Percentiles rank a stretch among this genome's conserved stretches.
phyloP scores from a whole-genome alignment of 2,797 vertebrate species.

The Manis javanica region DNA sequence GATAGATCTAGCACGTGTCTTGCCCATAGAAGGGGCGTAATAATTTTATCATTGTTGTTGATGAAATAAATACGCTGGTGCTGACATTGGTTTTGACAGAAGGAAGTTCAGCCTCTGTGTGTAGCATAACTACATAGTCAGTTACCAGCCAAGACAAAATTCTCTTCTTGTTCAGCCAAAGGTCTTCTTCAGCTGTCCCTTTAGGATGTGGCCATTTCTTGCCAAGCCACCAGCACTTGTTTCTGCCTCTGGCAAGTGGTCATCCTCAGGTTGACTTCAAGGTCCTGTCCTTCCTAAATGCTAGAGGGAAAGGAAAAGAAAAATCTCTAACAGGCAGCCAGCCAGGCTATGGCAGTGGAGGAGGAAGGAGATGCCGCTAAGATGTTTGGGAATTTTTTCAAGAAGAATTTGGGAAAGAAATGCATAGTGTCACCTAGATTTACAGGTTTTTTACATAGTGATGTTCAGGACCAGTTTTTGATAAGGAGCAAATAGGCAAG shows the following conservation, averaged over 20 bases:
- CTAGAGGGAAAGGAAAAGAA: not conserved
- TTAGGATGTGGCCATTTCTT: not conserved
- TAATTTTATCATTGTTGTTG: not conserved
- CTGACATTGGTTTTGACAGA: not conserved
- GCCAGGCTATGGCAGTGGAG: not conserved
- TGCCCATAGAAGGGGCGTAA: not conserved
- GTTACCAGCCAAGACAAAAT: no score
- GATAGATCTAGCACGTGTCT: no score
- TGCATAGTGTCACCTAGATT: not conserved
- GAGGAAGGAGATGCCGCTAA: not conserved
- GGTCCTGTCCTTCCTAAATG: not conserved
- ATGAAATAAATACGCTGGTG: not conserved
- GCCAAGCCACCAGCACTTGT: not conserved
- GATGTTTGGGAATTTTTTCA: not conserved
- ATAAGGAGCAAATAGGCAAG: not conserved
- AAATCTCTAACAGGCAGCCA: not conserved
- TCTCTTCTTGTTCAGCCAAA: not conserved
- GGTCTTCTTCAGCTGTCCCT: not conserved
- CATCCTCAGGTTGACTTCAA: not conserved
- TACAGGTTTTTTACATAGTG: not conserved
- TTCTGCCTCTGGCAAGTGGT: not conserved
- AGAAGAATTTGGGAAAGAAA: not conserved
- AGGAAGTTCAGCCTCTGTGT: not conserved
- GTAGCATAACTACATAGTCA: fast-evolving
- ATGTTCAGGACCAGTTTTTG: not conserved